Evolutionary conservation across 2,888 invertebrate species (phyloP), one percentile per base, ranked within the genome.

Genomic region (Zygaena filipendulae): DNA sequence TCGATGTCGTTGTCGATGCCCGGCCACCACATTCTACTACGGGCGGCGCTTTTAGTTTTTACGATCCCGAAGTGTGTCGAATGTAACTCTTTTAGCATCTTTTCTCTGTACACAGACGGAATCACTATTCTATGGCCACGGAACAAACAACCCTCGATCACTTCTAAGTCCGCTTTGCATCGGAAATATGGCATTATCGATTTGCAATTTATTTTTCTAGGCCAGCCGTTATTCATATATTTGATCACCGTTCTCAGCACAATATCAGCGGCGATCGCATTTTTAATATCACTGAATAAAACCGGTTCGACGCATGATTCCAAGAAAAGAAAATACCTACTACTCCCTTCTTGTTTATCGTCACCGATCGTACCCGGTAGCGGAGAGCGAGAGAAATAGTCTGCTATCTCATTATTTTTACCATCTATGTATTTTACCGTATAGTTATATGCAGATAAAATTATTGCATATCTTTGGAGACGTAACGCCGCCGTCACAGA

Each of bases 371-470:
- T n/a, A n/a, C n/a, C 19, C 26, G 9, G 13, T 10, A 37, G 14
- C 2, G 38, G 33, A 5, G 34, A 20, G 1, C 40, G 32, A 3
- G 38, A 40, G 2, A 40, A 31, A 26, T 29, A 38, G 28, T 40
- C 40, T 1, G 40, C 40, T 2, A 33, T 22, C 5, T 20, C 6
- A 23, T 41, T 41, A 9, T 37, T 23, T 14, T 25, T 23, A 7
- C 32, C 23, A 3, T 11, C 18, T 12, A 33, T 26, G 22, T 36
- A 36, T 8, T 35, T 22, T 4, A 39, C 23, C 3, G 12, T 29
- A 21, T 38, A 40, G 25, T 40, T 40, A 21, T 40, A 40, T 1
- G 38, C 38, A 0, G 40, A 36, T 7, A 38, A 16, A 11, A 29
- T 27, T 8, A 40, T 23, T 3, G 40, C 35, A 16, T 40, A 40